These are phyloP conservation scores for Cataglyphis hispanica DNA, from an alignment of 1,140 invertebrate species.

Conservation along the genomic window DNA sequence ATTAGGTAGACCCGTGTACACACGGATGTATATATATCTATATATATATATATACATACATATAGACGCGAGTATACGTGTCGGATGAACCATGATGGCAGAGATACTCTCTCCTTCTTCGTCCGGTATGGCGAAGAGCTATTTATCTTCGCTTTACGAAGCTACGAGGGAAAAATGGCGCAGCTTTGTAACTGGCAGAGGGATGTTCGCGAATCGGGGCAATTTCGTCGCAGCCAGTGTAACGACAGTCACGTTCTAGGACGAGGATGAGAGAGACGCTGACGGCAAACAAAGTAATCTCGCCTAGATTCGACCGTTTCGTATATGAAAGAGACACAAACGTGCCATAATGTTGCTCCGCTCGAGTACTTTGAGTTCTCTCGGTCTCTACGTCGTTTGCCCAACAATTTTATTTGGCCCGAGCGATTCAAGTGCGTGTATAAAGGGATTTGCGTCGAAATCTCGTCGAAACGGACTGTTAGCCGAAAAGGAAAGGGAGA, in stretches of 20 bases:
- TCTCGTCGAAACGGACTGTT: constrained; percentile 42
- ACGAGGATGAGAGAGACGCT: constrained; percentile 39
- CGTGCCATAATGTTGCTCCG: constrained; percentile 52
- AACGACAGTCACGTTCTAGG: constrained; percentile 72
- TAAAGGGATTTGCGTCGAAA: constrained; percentile 57
- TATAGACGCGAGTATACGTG: constrained; percentile 38
- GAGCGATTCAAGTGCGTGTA: constrained; percentile 54
- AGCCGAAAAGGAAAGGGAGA: neutral
- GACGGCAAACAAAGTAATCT: constrained; percentile 70
- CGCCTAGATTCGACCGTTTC: constrained; percentile 64
- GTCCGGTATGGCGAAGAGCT: constrained; percentile 72
- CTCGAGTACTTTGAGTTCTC: constrained; percentile 24
- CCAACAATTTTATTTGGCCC: constrained; percentile 59
- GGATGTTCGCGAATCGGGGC: constrained; percentile 76
- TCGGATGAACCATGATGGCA: constrained; percentile 57
- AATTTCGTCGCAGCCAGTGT: constrained; percentile 76
- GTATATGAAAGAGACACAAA: constrained; percentile 55
- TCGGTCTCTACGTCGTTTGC: constrained; percentile 54
- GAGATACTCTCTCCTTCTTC: constrained; percentile 53
- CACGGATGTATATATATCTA: neutral
- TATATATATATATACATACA: neutral
- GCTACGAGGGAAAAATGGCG: constrained; percentile 74
- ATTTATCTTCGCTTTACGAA: constrained; percentile 80
- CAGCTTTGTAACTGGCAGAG: constrained; percentile 78
- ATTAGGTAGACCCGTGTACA: constrained; percentile 44